Conservation (phyloP, 2,888 invertebrate genomes). For the Blera fallax region DNA sequence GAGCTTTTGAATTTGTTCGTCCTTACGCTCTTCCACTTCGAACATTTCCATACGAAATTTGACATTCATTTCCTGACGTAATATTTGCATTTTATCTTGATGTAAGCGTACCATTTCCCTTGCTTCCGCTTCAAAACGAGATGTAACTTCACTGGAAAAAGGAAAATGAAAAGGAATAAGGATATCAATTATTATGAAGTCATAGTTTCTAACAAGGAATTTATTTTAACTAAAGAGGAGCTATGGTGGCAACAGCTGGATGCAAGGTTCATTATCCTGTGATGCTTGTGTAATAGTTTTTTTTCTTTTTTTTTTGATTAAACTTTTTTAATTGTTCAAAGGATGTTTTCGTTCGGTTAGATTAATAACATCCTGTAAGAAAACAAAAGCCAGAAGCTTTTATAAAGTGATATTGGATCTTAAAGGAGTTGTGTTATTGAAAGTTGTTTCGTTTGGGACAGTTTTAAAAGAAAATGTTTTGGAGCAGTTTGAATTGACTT, state of each 20-base stretch:
- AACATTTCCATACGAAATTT: constrained; percentile 92
- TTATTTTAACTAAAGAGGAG: background rate
- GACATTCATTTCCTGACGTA: constrained; percentile 87
- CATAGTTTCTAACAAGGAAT: background rate
- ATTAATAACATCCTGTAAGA: background rate
- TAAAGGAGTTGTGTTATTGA: background rate
- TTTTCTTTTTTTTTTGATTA: background rate
- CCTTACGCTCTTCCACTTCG: constrained; percentile 95
- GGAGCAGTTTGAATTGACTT: too few species aligned
- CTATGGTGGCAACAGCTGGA: background rate
- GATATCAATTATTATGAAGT: constrained; percentile 8
- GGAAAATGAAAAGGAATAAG: constrained; percentile 61
- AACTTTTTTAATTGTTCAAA: constrained; percentile 54
- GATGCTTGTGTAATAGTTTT: background rate
- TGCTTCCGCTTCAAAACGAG: constrained; percentile 86
- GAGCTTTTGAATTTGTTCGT: constrained; percentile 90
- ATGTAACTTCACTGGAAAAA: constrained; percentile 83
- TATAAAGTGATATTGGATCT: background rate
- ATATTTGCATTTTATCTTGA: constrained; percentile 86
- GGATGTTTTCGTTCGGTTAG: constrained; percentile 15
- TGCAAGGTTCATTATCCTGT: constrained; percentile 4
- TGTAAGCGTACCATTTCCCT: constrained; percentile 84
- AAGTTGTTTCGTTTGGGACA: background rate
- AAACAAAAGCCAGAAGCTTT: background rate
- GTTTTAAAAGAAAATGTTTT: background rate